Conservation (phyloP, 2,113 vertebrate species). For the Anoplopoma fimbria region DNA sequence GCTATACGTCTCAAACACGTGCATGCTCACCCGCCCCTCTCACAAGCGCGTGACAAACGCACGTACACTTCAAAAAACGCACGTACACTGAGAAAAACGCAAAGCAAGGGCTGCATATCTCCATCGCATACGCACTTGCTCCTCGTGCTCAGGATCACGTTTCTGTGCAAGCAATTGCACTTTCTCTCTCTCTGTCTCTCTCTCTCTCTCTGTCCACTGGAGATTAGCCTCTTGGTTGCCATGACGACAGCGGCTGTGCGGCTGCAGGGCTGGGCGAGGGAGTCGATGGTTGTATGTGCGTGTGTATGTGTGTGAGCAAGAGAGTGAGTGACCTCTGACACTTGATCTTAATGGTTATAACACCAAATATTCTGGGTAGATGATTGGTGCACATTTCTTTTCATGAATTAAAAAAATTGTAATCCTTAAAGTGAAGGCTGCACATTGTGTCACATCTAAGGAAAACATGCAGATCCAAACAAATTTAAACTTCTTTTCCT, state of each 20-base stretch:
- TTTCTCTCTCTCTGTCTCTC: constrained; percentile 18
- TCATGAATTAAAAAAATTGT: background rate
- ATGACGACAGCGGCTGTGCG: constrained; percentile 66
- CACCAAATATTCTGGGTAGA: background rate
- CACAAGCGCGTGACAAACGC: background rate
- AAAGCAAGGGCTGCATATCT: constrained; percentile 33
- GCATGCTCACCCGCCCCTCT: background rate
- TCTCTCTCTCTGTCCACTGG: constrained; percentile 46
- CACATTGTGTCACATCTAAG: background rate
- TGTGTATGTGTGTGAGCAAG: background rate
- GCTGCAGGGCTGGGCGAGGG: constrained; percentile 52
- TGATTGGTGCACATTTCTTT: background rate
- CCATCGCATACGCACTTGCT: constrained; percentile 20
- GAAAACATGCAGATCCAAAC: background rate
- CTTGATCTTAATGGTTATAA: background rate
- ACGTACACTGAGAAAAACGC: constrained; percentile 12
- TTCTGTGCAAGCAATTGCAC: constrained; percentile 49
- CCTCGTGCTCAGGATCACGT: constrained; percentile 34
- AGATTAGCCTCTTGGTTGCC: constrained; percentile 77
- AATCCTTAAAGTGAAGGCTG: background rate
- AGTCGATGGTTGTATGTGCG: constrained; percentile 31
- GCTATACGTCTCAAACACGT: background rate
- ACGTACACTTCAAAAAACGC: background rate
- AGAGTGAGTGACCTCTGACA: background rate
- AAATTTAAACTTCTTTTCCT: no score